Conservation (phyloP, 1,140 invertebrate species). For the Anastrepha obliqua region DNA sequence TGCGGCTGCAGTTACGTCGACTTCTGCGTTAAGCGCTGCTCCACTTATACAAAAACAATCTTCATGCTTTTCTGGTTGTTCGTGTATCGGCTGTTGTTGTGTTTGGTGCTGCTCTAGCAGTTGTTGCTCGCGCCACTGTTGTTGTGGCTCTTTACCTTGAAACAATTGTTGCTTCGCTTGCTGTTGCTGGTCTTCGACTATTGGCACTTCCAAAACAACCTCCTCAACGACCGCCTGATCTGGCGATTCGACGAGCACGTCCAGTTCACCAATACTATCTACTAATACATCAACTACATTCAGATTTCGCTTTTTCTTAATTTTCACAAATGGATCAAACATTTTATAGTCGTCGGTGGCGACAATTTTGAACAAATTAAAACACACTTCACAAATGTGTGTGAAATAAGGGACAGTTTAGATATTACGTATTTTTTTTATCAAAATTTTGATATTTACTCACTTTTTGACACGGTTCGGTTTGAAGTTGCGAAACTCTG, state of each 20-base stretch:
- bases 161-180: constrained; percentile 26
- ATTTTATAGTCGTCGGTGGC: constrained; percentile 62
- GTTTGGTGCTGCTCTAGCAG: constrained; percentile 51
- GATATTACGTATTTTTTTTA: too few relatives aligned
- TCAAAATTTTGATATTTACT: too few relatives aligned
- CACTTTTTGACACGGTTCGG: too few relatives aligned
- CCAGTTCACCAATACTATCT: constrained; percentile 69
- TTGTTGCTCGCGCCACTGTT: constrained; percentile 16
- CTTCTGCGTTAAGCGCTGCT: constrained; percentile 5
- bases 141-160: background rate
- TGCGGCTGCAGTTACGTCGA: background rate
- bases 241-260: constrained; percentile 34
- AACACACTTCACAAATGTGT: background rate
- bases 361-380: constrained; percentile 42
- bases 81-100: constrained; percentile 25
- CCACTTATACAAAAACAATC: constrained; percentile 54
- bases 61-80: background rate
- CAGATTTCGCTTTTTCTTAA: constrained; percentile 72
- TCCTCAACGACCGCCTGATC: constrained; percentile 14
- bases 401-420: background rate
- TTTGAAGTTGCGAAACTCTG: too few relatives aligned
- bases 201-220: background rate
- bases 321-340: constrained; percentile 74
- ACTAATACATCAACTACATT: constrained; percentile 67
- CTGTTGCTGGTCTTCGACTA: constrained; percentile 9